phyloP scores from a whole-genome alignment of 2,797 vertebrate species.

The Pristis pectinata region DNA sequence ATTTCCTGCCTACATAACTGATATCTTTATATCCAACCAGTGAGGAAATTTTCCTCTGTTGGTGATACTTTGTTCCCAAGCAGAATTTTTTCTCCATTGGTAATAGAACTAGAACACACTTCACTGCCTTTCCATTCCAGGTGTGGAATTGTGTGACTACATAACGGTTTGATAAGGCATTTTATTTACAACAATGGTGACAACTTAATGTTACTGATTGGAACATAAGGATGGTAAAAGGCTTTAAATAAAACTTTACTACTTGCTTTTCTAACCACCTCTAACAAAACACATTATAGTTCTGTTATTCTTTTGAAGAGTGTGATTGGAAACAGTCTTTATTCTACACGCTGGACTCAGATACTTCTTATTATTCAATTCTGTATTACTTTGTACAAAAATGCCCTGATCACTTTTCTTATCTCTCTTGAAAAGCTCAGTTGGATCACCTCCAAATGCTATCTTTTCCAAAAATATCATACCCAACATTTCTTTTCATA shows the following conservation, averaged over 20 bases:
- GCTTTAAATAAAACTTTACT: background rate
- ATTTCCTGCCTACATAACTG: too few relatives aligned
- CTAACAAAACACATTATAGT: background rate
- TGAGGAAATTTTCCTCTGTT: background rate
- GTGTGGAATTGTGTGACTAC: too few relatives aligned
- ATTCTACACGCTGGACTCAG: too few relatives aligned
- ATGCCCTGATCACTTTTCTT: background rate
- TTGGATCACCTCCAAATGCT: background rate
- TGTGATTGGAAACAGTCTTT: background rate
- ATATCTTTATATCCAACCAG: background rate
- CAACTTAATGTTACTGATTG: too few relatives aligned
- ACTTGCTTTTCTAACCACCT: background rate
- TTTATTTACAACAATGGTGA: too few relatives aligned
- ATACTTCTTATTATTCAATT: background rate
- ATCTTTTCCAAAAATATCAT: background rate
- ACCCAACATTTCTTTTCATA: background rate
- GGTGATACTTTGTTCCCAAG: background rate
- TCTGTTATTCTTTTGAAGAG: background rate
- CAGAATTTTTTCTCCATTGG: too few relatives aligned
- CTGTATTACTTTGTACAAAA: background rate
- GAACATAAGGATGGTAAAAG: too few relatives aligned
- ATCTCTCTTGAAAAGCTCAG: background rate
- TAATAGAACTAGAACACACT: too few relatives aligned
- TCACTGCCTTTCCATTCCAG: too few relatives aligned
- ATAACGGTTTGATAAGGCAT: too few relatives aligned